Percentiles rank a stretch among this genome's conserved stretches.
Evolutionary conservation across 2,113 vertebrate genomes (phyloP).

Genomic region (Notarius lentiginosus): DNA sequence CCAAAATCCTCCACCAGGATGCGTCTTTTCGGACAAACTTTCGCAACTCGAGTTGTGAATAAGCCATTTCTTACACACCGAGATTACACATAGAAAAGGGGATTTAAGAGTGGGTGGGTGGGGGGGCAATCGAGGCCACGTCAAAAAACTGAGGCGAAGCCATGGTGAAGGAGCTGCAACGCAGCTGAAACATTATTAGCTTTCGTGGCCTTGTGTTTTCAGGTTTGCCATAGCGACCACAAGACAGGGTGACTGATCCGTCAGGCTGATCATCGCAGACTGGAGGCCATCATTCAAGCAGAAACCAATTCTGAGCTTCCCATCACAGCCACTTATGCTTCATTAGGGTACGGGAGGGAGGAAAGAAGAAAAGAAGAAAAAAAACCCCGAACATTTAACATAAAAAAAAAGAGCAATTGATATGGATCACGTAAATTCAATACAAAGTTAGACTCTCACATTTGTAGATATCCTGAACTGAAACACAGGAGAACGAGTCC

Average conservation of each 20-base stretch:
- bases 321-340: background rate
- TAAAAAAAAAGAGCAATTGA: background rate
- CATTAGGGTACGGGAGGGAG: background rate
- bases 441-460: background rate
- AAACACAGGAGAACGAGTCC: background rate
- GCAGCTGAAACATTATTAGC: constrained; percentile 12
- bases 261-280: background rate
- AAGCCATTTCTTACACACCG: background rate
- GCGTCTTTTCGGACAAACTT: background rate
- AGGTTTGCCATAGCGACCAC: background rate
- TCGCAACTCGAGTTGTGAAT: background rate
- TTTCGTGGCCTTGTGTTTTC: background rate
- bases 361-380: background rate
- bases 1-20: constrained; percentile 35
- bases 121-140: background rate
- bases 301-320: background rate
- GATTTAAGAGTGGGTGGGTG: too few species aligned
- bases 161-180: background rate
- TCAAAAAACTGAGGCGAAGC: background rate
- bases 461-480: too few species aligned
- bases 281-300: background rate
- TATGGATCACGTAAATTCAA: background rate
- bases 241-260: background rate
- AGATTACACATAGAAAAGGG: background rate
- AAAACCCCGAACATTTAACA: background rate